Percentiles rank a stretch among this genome's conserved stretches.
Conservation (phyloP, 2,888 invertebrate species). For the Ischnus inquisitorius region DNA sequence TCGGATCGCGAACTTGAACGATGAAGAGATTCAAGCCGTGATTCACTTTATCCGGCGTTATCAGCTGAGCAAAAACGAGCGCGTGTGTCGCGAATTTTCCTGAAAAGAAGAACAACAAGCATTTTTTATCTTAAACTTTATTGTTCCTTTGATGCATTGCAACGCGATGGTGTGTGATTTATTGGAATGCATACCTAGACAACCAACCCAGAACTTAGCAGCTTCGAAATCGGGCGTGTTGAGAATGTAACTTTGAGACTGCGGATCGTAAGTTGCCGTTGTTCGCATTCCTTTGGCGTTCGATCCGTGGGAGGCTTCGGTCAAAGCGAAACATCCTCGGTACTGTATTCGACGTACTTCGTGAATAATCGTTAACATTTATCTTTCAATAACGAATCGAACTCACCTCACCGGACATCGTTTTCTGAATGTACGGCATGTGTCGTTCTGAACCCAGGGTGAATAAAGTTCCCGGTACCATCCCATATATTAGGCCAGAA, state of each 20-base stretch:
- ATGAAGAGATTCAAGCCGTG: conserved; percentile 96
- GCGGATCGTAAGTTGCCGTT: conserved; percentile 94
- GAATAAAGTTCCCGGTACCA: conserved; percentile 86
- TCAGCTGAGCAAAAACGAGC: conserved; percentile 94
- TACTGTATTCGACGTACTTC: conserved; percentile 85
- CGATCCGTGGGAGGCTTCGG: conserved; percentile 97
- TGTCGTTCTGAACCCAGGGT: conserved; percentile 86
- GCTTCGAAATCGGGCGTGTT: conserved; percentile 98
- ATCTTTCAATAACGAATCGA: neutral
- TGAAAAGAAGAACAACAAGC: conserved; percentile 75
- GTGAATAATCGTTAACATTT: neutral
- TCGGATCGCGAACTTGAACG: conserved; percentile 93
- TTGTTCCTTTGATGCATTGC: neutral
- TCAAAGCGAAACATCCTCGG: conserved; percentile 94
- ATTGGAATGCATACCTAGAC: conserved; percentile 89
- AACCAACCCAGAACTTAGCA: conserved; percentile 98
- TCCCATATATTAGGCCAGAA: conserved; percentile 82
- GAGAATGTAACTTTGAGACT: conserved; percentile 92
- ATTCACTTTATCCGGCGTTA: conserved; percentile 91
- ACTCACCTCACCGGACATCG: conserved; percentile 81
- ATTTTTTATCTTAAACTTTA: conserved; percentile 7
- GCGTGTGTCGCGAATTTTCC: conserved; percentile 95
- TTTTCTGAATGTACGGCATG: conserved; percentile 79
- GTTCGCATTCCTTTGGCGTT: conserved; percentile 97
- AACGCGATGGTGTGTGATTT: neutral